phyloP scores from a whole-genome alignment of 2,888 invertebrate genomes.

The Norana najaformis region DNA sequence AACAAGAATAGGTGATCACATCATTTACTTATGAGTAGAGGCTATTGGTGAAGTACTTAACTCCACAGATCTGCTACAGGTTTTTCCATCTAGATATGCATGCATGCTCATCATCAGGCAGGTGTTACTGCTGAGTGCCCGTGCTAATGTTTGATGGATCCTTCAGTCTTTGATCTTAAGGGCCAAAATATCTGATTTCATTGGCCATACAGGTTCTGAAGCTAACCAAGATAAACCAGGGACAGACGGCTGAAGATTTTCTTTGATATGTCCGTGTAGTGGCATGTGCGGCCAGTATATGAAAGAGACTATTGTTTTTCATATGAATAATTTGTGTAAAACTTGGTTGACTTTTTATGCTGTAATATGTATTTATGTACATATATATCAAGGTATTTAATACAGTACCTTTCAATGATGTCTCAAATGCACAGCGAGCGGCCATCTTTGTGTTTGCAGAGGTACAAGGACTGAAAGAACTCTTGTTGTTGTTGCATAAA shows the following conservation, averaged over 20 bases:
- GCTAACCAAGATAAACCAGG: not conserved
- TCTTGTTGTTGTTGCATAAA: not conserved
- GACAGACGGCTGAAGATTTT: not conserved
- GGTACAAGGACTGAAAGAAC: not conserved
- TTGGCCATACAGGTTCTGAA: not conserved
- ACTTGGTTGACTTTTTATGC: not conserved
- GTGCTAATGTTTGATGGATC: not conserved
- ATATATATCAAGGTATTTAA: not conserved
- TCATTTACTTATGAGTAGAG: not conserved
- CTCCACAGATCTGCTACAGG: not conserved
- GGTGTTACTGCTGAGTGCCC: not conserved
- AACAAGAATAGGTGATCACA: not conserved
- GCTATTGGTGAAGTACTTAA: not conserved
- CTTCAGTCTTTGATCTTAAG: not conserved
- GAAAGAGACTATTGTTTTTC: no score
- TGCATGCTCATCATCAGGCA: not conserved
- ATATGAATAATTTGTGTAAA: not conserved
- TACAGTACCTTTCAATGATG: not conserved
- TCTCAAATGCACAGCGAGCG: not conserved
- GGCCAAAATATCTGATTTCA: not conserved
- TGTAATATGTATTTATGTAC: not conserved
- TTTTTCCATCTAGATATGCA: not conserved
- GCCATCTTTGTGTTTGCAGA: not conserved
- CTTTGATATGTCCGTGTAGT: not conserved
- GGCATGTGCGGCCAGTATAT: not conserved